Conservation (phyloP, 2,113 vertebrate genomes). For the Oostethus manadensis region DNA sequence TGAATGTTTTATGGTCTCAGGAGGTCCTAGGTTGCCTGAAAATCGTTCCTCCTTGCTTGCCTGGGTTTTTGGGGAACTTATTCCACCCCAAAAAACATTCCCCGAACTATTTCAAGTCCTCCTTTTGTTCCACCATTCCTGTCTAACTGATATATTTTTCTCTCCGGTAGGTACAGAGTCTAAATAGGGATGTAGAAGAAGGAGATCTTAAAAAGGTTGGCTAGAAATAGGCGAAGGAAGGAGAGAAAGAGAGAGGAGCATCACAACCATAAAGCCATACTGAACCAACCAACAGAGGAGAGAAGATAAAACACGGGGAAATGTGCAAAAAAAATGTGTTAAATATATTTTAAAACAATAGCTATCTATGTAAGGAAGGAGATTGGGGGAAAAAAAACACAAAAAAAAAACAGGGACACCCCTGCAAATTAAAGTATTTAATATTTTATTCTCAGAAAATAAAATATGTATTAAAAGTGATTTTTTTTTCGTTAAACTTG, state of each 20-base stretch:
- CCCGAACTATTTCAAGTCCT: background rate
- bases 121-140: background rate
- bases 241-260: constrained; percentile 17
- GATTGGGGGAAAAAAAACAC: no score
- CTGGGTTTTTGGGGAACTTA: background rate
- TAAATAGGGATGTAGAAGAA: constrained; percentile 54
- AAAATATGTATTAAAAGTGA: constrained; percentile 73
- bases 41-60: background rate
- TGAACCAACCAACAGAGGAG: constrained; percentile 57
- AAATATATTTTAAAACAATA: constrained; percentile 54
- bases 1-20: background rate
- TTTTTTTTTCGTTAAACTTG: constrained; percentile 79
- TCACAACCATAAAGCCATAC: constrained; percentile 48
- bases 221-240: constrained; percentile 28
- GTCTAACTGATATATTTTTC: constrained; percentile 16
- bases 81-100: background rate
- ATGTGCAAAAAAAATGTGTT: constrained; percentile 44
- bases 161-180: constrained; percentile 38
- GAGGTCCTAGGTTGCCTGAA: background rate
- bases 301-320: constrained; percentile 56
- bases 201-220: constrained; percentile 46
- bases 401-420: constrained; percentile 50
- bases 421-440: constrained; percentile 63
- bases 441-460: constrained; percentile 72
- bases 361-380: constrained; percentile 53